Base-by-base conservation (phyloP, 2,113 vertebrate species). In the Coracopsis vasa region DNA sequence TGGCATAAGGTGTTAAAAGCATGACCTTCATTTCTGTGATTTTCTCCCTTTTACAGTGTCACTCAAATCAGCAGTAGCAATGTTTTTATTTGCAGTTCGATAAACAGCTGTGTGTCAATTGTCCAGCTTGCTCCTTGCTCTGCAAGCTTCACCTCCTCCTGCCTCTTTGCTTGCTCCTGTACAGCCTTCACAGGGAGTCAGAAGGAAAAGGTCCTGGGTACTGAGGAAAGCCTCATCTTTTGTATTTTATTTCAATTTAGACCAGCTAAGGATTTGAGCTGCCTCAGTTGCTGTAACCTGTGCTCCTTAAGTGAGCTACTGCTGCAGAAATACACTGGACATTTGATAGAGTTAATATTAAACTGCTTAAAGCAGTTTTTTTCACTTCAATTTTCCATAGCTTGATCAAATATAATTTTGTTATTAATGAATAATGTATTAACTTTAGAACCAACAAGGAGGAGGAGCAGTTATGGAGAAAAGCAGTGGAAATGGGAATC, bases 401-500 rank as follows among this genome's bases (percentile, higher is more conserved):
- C 80, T 69, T 66, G 58, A 88, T 82, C 75, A 83, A 80, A 70
- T 72, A 53, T 19, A 35, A 58, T 58, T 35, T 58, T n/a, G 56
- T 25, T 7, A 62, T 62, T 78, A 80, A 66, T 80, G 16, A 80
- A 80, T 83, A 66, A 83, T 39, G 17, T 67, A 79, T 80, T 77
- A 85, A 69, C 44, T 72, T 45, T 20, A 77, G 54, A 88, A 71
- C 47, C 39, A 86, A 71, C 31, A 18, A 24, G 75, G 51, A 94
- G 42, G 86, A 86, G 47, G 42, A 24, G 42, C 20, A 71, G 64
- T 74, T 80, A 58, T 12, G 86, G 35, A 80, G 37, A 88, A 93
- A 78, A 94, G 94, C 73, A 75, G 64, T 89, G 44, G 61, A 96
- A 92, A 81, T 72, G 56, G 94, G 92, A 94, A 91, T 87, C 88